These are phyloP conservation scores for Ectropis crepuscularia DNA, from an alignment of 2,888 invertebrate genomes.

Conservation along the genomic window DNA sequence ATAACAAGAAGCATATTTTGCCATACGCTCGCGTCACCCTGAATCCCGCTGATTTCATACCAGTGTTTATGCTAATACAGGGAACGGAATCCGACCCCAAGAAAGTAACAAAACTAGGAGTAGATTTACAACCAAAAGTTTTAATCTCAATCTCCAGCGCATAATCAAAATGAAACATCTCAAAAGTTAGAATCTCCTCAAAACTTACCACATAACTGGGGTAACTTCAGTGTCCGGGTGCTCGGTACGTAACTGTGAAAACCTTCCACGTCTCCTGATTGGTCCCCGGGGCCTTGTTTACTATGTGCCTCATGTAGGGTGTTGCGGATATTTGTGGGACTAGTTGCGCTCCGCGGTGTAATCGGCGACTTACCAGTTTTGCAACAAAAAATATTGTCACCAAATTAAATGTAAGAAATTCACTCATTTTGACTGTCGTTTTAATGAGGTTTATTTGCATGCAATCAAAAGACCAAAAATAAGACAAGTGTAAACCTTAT, in stretches of 20 bases:
- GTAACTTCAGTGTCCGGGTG: constrained; percentile 18
- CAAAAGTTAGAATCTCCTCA: constrained; percentile 9
- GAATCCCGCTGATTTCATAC: too few relatives aligned
- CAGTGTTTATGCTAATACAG: too few relatives aligned
- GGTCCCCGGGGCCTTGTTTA: constrained; percentile 40
- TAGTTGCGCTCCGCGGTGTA: not conserved
- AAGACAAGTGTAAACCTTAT: too few relatives aligned
- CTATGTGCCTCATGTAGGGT: constrained; percentile 31
- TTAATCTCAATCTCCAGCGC: not conserved
- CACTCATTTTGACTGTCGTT: too few relatives aligned
- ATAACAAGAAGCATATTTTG: too few relatives aligned
- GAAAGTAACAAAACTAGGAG: not conserved
- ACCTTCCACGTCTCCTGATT: constrained; percentile 34
- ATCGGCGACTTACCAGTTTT: not conserved
- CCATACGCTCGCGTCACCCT: too few relatives aligned
- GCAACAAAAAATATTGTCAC: too few relatives aligned
- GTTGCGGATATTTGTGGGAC: constrained; percentile 46
- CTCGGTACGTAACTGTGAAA: constrained; percentile 28
- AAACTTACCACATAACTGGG: constrained; percentile 18
- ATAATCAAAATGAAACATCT: constrained; percentile 18
- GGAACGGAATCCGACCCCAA: not conserved
- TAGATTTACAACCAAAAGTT: constrained; percentile 9
- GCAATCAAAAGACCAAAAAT: too few relatives aligned
- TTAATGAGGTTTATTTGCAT: too few relatives aligned
- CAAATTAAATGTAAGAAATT: too few relatives aligned